phyloP scores from a whole-genome alignment of 1,140 invertebrate species.

The Trialeurodes vaporariorum region DNA sequence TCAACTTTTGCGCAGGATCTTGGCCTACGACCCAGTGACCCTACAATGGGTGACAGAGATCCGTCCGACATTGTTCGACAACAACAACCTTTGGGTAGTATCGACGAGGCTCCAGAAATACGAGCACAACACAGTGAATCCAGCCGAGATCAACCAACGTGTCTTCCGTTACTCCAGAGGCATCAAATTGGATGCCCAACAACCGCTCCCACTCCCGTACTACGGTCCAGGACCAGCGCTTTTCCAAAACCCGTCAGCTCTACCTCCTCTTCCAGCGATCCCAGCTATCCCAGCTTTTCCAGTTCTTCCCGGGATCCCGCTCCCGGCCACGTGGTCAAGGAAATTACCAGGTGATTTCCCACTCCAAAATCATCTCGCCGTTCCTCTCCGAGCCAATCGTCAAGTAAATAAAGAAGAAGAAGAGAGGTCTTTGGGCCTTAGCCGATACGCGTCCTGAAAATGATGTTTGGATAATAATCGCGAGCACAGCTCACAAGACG shows the following conservation, averaged over 20 bases:
- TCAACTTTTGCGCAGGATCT: no score
- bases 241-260: no score
- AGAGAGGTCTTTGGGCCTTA: not conserved
- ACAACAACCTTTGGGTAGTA: conserved; percentile 49
- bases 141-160: conserved; percentile 39
- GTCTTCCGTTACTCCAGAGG: not conserved
- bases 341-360: no score
- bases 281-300: no score
- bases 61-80: conserved; percentile 45
- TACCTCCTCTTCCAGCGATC: not conserved
- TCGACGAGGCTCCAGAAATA: conserved; percentile 61
- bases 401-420: not conserved
- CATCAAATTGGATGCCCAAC: no score
- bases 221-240: no score
- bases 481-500: not conserved
- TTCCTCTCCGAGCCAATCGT: not conserved
- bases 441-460: not conserved
- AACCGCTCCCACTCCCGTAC: no score
- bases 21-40: conserved; percentile 48
- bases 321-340: no score
- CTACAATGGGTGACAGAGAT: conserved; percentile 61
- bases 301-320: not conserved
- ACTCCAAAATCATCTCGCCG: not conserved
- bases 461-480: not conserved
- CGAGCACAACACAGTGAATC: conserved; percentile 45